Evolutionary conservation across 2,113 vertebrate genomes (phyloP).

Genomic region (Colaptes auratus): DNA sequence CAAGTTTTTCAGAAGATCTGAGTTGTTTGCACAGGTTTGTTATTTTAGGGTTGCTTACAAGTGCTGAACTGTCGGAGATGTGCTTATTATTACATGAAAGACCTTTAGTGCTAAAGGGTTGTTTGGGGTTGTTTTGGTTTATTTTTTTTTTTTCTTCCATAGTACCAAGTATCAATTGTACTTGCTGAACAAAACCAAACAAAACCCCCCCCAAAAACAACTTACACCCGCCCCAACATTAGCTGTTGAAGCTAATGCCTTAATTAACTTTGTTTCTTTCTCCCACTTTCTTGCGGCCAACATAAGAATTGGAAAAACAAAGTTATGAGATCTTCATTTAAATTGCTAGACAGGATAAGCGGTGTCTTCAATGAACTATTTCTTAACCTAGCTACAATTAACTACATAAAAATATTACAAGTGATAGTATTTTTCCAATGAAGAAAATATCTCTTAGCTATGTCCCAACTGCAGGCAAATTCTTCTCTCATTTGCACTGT

Average conservation of each 20-base stretch:
- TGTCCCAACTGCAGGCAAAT: not conserved
- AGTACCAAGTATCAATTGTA: not conserved
- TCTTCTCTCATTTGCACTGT: not conserved
- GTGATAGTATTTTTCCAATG: not conserved
- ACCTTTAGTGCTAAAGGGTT: not conserved
- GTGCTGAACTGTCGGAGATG: slow-evolving; percentile 12
- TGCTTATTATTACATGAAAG: not conserved
- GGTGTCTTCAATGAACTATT: not conserved
- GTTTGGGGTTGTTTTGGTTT: not conserved
- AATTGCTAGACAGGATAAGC: not conserved
- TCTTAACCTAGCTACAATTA: not conserved
- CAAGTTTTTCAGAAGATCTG: slow-evolving; percentile 30
- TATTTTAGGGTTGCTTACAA: slow-evolving; percentile 31
- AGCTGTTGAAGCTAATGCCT: not conserved
- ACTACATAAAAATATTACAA: not conserved
- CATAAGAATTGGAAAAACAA: not conserved
- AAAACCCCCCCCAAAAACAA: not conserved
- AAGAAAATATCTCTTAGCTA: not conserved
- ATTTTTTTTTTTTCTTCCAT: not conserved
- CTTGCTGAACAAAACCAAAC: not conserved
- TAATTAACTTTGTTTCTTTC: not conserved
- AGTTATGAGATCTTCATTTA: not conserved
- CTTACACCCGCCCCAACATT: no score
- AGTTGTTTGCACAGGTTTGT: slow-evolving; percentile 60
- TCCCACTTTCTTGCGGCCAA: not conserved